phyloP scores from a whole-genome alignment of 1,140 invertebrate species.

The Bombus sylvicola region DNA sequence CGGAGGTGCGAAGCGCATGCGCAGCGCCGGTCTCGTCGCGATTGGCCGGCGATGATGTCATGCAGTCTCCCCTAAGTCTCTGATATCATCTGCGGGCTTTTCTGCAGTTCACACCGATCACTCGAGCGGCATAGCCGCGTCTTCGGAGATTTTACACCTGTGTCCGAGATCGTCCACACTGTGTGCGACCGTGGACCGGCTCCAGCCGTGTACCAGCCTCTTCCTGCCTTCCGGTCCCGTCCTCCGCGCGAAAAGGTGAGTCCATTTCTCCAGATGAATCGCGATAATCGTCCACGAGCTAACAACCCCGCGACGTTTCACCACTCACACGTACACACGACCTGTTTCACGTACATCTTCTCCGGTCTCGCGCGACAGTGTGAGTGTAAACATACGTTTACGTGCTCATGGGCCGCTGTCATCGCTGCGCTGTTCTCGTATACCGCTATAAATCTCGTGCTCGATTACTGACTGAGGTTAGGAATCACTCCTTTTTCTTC shows the following conservation, averaged over 20 bases:
- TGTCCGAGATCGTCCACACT: conserved; percentile 53
- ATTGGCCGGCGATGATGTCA: conserved; percentile 82
- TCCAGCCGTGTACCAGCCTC: conserved; percentile 16
- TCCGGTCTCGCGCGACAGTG: background rate
- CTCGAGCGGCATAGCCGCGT: conserved; percentile 76
- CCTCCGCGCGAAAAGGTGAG: conserved; percentile 57
- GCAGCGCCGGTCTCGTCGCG: conserved; percentile 43
- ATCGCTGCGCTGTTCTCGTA: background rate
- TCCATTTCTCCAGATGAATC: conserved; percentile 50
- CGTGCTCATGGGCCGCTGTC: background rate
- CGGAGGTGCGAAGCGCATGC: conserved; percentile 63
- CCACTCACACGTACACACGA: conserved; percentile 32
- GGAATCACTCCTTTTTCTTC: background rate
- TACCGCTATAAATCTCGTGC: background rate
- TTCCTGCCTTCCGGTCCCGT: conserved; percentile 39
- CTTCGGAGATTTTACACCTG: conserved; percentile 68
- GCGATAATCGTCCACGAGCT: conserved; percentile 33
- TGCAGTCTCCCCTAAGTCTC: conserved; percentile 80
- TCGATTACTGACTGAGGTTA: background rate
- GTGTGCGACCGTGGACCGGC: conserved; percentile 29
- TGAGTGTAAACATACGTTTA: conserved; percentile 62
- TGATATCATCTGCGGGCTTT: conserved; percentile 81
- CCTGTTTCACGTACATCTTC: background rate
- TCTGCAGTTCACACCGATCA: conserved; percentile 80
- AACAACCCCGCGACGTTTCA: conserved; percentile 52